Evolutionary conservation across 2,113 vertebrate genomes (phyloP), one percentile per base, ranked within the genome.

Genomic region (Onychorhynchus coronatus): DNA sequence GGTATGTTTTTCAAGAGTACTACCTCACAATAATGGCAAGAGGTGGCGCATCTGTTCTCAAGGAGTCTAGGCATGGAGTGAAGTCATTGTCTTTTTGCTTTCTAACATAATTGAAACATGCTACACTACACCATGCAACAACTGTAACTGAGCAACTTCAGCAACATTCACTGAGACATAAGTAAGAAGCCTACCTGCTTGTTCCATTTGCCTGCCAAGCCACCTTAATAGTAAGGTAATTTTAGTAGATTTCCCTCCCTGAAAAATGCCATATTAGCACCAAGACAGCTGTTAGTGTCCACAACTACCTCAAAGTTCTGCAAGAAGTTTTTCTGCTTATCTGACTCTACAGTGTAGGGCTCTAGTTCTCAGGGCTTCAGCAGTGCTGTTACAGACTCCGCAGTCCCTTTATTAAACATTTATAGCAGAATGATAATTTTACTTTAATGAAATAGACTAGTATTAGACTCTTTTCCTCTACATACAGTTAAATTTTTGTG

Each of bases 201-300:
- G n/a, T 82, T 96, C 81, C 61, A 78, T 84, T 68, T 63, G n/a
- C 85, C 78, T 91, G 80, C n/a, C 86, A 92, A 86, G 25, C 35
- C 56, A 71, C 14, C 16, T 63, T 66, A 56, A 71, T 4, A 75
- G 21, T 37, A 53, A 33, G 72, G 33, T 30, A 74, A 83, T 46
- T 22, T 41, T 71, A 25, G 16, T 53, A 85, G 65, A 76, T 82
- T 89, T 91, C 30, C 52, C 35, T 75, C 89, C 76, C 58, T 39
- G 25, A 77, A 87, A 87, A 83, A 66, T 25, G 68, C 37, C 39
- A 10, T 33, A 42, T 89, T 87, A 92, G 77, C 84, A 87, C 91
- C 84, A 93, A 73, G 28, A 87, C 35, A 93, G 86, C 55, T 71
- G 49, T 88, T 94, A 82, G 27, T 75, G 35, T 91, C 90, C 27